A percentile compares a stretch with the other conserved stretches of the same genome.
These are phyloP conservation scores for Drosophila burlai DNA, from an alignment of 1,140 invertebrate genomes.

Conservation along the genomic window DNA sequence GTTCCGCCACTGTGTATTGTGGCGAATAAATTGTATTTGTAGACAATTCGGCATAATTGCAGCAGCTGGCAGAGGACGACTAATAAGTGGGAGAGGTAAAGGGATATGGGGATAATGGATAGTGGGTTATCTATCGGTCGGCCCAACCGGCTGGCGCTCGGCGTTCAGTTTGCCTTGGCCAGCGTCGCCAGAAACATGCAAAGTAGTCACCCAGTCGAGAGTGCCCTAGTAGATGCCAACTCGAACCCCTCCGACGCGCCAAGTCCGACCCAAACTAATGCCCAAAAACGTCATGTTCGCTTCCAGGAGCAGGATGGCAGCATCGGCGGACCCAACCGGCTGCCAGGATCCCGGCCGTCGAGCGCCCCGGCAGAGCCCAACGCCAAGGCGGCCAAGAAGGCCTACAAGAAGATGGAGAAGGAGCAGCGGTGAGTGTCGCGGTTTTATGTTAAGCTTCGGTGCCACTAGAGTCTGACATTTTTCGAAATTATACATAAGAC, in stretches of 20 bases:
- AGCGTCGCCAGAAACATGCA: constrained; percentile 59
- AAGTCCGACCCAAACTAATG: constrained; percentile 28
- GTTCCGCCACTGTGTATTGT: constrained; percentile 51
- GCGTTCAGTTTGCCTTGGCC: constrained; percentile 49
- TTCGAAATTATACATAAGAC: neutral
- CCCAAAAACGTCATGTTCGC: constrained; percentile 79
- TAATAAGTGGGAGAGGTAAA: constrained; percentile 11
- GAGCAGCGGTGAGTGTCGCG: constrained; percentile 70
- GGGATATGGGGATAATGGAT: constrained; percentile 32
- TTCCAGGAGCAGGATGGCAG: constrained; percentile 83
- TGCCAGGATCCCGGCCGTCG: constrained; percentile 74
- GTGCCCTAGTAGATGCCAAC: constrained; percentile 26
- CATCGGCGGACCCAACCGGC: constrained; percentile 33
- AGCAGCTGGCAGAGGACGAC: constrained; percentile 25
- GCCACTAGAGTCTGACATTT: too few relatives aligned
- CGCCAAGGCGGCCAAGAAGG: constrained; percentile 81
- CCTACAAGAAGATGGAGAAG: constrained; percentile 83
- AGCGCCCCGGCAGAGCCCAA: constrained; percentile 84
- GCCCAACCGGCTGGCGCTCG: neutral
- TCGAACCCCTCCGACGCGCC: constrained; percentile 16
- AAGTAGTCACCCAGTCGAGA: constrained; percentile 22
- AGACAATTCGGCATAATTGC: constrained; percentile 82
- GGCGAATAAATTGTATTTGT: constrained; percentile 78
- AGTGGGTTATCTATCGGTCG: constrained; percentile 31
- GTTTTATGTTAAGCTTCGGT: neutral